Evolutionary conservation across 2,888 invertebrate species (phyloP).

Genomic region (Heteromyza rotundicornis): DNA sequence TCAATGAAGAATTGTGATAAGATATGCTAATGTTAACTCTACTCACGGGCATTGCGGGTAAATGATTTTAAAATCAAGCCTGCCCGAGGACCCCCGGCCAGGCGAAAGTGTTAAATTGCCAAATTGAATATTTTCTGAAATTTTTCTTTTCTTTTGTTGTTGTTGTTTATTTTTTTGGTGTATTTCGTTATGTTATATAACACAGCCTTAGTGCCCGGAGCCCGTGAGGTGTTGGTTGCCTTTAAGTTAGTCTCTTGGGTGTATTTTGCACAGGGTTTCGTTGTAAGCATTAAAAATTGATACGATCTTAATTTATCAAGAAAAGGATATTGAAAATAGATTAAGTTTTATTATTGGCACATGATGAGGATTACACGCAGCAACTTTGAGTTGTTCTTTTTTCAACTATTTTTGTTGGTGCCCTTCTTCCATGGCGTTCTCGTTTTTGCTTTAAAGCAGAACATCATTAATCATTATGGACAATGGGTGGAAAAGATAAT

Average conservation of each 20-base stretch:
- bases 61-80: too few relatives aligned
- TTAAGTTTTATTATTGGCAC: conserved; percentile 56
- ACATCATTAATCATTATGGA: neutral
- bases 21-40: neutral
- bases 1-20: conserved; percentile 4
- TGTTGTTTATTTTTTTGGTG: neutral
- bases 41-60: neutral
- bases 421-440: too few relatives aligned
- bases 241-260: conserved; percentile 19
- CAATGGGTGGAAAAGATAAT: neutral
- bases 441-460: conserved; percentile 39
- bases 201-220: neutral
- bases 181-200: neutral
- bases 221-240: too few relatives aligned
- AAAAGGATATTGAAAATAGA: conserved; percentile 52
- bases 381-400: conserved; percentile 35
- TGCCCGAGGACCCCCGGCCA: too few relatives aligned
- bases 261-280: conserved; percentile 19
- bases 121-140: too few relatives aligned
- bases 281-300: conserved; percentile 49
- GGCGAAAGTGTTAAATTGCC: too few relatives aligned
- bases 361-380: conserved; percentile 50
- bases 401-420: too few relatives aligned
- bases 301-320: conserved; percentile 55
- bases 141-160: conserved; percentile 6